A percentile compares a stretch with the other conserved stretches of the same genome.
phyloP scores from a whole-genome alignment of 1,140 invertebrate genomes.

The Artemia franciscana region DNA sequence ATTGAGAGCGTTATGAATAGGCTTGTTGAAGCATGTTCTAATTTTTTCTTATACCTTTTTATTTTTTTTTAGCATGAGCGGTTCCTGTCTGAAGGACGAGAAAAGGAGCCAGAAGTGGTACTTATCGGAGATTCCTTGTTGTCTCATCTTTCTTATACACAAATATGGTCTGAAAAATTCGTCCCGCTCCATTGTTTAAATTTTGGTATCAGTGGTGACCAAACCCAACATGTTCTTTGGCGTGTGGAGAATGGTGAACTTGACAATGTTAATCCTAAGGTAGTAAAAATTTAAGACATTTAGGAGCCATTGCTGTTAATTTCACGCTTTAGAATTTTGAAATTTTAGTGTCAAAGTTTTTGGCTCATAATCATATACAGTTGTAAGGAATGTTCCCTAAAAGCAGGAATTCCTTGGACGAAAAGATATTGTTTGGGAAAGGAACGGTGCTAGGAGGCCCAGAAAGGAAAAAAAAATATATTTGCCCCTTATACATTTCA shows the following conservation, averaged over 20 bases:
- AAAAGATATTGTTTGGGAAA: too few species aligned
- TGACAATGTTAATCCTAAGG: constrained; percentile 63
- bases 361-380: too few species aligned
- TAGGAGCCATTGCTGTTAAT: too few species aligned
- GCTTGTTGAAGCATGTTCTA: constrained; percentile 6
- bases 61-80: constrained; percentile 41
- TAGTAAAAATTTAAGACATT: too few species aligned
- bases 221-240: constrained; percentile 70
- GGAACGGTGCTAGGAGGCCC: too few species aligned
- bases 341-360: too few species aligned
- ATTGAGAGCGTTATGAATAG: not conserved
- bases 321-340: too few species aligned
- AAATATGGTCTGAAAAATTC: constrained; percentile 64
- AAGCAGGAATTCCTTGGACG: too few species aligned
- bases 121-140: constrained; percentile 70
- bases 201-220: constrained; percentile 68
- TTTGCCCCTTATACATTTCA: too few species aligned
- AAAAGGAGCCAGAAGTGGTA: constrained; percentile 70
- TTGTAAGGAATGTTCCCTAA: too few species aligned
- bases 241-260: constrained; percentile 63
- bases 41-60: constrained; percentile 14
- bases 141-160: constrained; percentile 44
- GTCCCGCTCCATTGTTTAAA: constrained; percentile 52
- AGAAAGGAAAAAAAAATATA: too few species aligned
- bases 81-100: constrained; percentile 51